Percentiles rank a stretch among this genome's conserved stretches.
These are phyloP conservation scores for Opisthocomus hoazin DNA, from an alignment of 2,113 vertebrate species.

Conservation along the genomic window DNA sequence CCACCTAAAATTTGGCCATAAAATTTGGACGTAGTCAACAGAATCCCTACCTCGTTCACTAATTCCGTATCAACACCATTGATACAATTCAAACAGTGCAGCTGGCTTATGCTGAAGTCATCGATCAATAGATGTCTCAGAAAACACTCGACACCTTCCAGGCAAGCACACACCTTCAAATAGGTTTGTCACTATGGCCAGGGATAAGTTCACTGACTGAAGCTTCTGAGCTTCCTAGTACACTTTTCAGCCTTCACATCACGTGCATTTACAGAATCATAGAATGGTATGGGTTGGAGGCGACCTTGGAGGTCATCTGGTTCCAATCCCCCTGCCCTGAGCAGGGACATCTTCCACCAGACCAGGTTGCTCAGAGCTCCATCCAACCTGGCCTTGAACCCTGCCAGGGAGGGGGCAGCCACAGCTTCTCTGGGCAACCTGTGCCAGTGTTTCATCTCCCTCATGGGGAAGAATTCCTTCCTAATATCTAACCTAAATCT, in stretches of 20 bases:
- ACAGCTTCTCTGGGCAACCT: no score
- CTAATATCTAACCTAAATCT: no score
- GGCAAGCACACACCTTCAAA: not conserved
- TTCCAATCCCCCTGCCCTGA: no score
- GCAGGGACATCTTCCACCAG: no score
- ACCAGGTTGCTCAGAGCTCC: no score
- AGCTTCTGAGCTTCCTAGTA: not conserved
- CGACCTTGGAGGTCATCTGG: no score
- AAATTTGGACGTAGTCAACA: not conserved
- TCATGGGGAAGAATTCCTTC: no score
- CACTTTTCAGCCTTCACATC: not conserved
- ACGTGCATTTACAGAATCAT: not conserved
- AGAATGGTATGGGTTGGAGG: no score
- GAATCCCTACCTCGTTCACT: not conserved
- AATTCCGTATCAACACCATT: not conserved
- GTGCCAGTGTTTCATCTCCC: no score
- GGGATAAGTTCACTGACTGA: not conserved
- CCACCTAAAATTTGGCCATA: not conserved
- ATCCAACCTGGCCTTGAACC: no score
- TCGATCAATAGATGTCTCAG: accelerated
- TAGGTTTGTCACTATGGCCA: not conserved
- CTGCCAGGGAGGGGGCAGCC: no score
- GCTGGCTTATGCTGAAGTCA: not conserved
- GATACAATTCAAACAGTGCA: not conserved
- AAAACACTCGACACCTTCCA: not conserved